phyloP scores from a whole-genome alignment of 2,888 invertebrate genomes.

The Melolontha melolontha region DNA sequence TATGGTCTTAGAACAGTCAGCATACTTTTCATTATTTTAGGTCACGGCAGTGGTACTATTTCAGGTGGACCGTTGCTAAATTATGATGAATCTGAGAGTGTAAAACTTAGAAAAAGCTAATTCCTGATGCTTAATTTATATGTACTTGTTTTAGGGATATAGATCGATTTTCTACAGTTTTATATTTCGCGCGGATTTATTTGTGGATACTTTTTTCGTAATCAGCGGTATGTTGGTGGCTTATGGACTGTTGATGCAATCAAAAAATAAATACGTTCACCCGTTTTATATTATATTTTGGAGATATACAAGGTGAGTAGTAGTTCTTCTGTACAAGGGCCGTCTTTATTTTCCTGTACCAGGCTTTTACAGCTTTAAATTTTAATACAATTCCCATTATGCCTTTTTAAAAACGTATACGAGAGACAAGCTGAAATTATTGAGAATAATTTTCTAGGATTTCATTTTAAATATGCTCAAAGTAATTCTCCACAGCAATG shows the following conservation, averaged over 20 bases:
- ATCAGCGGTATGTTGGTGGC: conserved; percentile 72
- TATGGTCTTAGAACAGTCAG: conserved; percentile 71
- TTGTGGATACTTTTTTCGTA: conserved; percentile 75
- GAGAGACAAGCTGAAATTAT: no score
- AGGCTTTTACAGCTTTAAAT: no score
- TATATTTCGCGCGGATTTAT: conserved; percentile 72
- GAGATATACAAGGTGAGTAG: conserved; percentile 72
- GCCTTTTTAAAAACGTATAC: no score
- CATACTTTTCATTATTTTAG: conserved; percentile 70
- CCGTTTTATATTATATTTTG: conserved; percentile 68
- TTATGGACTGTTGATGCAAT: conserved; percentile 65
- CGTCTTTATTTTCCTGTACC: no score
- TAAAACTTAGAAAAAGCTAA: conserved; percentile 54
- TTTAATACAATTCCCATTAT: no score
- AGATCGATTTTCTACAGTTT: conserved; percentile 63
- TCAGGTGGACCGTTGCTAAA: conserved; percentile 70
- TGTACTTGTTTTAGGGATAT: conserved; percentile 59
- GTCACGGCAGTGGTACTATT: conserved; percentile 70
- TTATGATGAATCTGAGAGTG: conserved; percentile 69
- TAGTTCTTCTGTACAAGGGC: neutral
- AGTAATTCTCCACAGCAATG: no score
- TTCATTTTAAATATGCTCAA: no score
- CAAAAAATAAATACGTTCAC: conserved; percentile 65
- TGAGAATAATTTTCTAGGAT: no score
- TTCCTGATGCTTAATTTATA: neutral